Evolutionary conservation across 2,113 vertebrate genomes (phyloP).

Genomic region (Aspiorhynchus laticeps): DNA sequence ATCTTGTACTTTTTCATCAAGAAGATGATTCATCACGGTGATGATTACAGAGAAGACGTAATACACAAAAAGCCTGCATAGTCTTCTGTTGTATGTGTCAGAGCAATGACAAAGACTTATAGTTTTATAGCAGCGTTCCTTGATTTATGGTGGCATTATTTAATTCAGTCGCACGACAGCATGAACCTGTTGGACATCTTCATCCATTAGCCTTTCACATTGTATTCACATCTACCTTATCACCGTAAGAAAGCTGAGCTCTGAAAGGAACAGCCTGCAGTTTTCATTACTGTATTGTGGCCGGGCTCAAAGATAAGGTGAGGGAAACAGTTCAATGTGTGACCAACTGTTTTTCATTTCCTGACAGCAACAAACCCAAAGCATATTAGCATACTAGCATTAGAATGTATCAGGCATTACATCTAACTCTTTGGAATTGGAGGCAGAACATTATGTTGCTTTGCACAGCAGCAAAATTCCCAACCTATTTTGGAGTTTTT

Average conservation of each 20-base stretch:
- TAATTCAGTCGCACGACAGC: slow-evolving; percentile 39
- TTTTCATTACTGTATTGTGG: slow-evolving; percentile 64
- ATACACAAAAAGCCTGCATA: too few species aligned
- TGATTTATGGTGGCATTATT: slow-evolving; percentile 43
- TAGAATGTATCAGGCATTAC: slow-evolving; percentile 65
- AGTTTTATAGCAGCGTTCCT: neutral
- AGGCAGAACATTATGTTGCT: slow-evolving; percentile 55
- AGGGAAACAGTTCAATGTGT: slow-evolving; percentile 51
- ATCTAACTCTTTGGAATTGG: slow-evolving; percentile 59
- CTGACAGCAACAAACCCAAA: slow-evolving; percentile 48
- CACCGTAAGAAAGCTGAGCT: slow-evolving; percentile 43
- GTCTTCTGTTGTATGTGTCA: neutral
- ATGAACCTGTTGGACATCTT: slow-evolving; percentile 53
- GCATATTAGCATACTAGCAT: slow-evolving; percentile 57
- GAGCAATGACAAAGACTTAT: neutral
- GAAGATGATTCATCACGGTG: neutral
- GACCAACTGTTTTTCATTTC: slow-evolving; percentile 60
- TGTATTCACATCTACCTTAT: slow-evolving; percentile 53
- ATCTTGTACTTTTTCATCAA: neutral
- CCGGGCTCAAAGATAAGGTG: slow-evolving; percentile 65
- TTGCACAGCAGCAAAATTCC: slow-evolving; percentile 38
- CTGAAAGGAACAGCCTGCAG: slow-evolving; percentile 65
- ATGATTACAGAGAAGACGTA: neutral
- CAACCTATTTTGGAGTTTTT: slow-evolving; percentile 46
- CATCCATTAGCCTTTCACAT: slow-evolving; percentile 51